Evolutionary conservation across 2,888 invertebrate genomes (phyloP).

Genomic region (Cephonodes hylas): DNA sequence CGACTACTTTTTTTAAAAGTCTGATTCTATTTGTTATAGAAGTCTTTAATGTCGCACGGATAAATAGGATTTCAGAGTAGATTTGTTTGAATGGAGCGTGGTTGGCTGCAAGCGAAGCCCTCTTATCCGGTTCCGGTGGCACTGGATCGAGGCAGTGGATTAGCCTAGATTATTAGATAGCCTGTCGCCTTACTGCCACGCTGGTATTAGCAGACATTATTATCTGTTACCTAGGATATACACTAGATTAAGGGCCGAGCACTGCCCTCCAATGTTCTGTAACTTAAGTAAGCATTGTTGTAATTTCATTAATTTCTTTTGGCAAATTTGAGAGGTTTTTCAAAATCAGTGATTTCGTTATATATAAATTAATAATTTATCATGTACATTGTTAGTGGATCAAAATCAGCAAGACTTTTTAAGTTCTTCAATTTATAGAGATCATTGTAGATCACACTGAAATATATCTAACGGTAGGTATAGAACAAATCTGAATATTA

Average conservation of each 20-base stretch:
- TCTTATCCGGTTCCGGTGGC: conserved; percentile 10
- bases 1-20: background rate
- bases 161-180: conserved; percentile 23
- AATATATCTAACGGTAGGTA: too few species aligned
- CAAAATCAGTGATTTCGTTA: too few species aligned
- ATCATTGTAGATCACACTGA: too few species aligned
- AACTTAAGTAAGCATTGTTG: background rate
- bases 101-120: background rate
- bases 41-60: background rate
- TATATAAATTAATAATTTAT: too few species aligned
- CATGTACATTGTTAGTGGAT: too few species aligned
- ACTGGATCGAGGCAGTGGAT: conserved; percentile 18
- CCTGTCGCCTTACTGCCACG: conserved; percentile 20
- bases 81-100: conserved; percentile 2
- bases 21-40: background rate
- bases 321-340: too few species aligned
- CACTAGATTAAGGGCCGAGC: background rate
- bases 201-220: conserved; percentile 18
- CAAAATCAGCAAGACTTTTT: too few species aligned
- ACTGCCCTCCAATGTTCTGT: background rate
- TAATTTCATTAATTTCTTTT: background rate
- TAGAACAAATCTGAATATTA: too few species aligned
- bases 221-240: background rate
- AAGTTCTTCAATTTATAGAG: too few species aligned
- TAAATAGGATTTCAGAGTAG: background rate